A percentile compares a stretch with the other conserved stretches of the same genome.
phyloP scores from a whole-genome alignment of 2,113 vertebrate species.

The Rhizomys pruinosus region DNA sequence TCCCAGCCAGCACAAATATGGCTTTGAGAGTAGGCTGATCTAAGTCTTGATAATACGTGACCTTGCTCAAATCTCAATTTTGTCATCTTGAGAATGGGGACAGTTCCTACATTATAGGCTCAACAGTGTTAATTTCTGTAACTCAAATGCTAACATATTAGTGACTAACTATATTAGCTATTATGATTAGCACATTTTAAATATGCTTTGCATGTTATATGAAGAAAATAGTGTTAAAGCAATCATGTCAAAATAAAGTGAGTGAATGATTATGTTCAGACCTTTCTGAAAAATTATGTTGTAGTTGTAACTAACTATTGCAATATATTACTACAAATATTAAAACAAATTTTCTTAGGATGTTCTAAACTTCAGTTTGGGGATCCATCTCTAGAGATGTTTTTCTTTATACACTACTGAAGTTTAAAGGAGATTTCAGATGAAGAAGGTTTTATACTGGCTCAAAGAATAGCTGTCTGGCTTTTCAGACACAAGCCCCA shows the following conservation, averaged over 20 bases:
- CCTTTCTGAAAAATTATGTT: not conserved
- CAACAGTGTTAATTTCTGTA: not conserved
- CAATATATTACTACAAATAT: constrained; percentile 38
- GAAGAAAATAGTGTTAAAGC: constrained; percentile 6
- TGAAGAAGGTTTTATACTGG: constrained; percentile 58
- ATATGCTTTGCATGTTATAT: not conserved
- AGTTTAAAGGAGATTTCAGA: constrained; percentile 63
- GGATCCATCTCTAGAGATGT: not conserved
- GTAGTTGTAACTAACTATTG: not conserved
- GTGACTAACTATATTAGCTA: not conserved
- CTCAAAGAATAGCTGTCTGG: constrained; percentile 30
- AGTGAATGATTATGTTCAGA: not conserved
- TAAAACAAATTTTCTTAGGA: constrained; percentile 13
- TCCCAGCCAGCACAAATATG: not conserved
- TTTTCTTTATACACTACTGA: constrained; percentile 21
- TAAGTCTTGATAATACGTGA: not conserved
- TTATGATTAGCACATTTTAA: not conserved
- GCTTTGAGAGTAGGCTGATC: not conserved
- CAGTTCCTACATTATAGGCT: not conserved
- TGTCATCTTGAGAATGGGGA: not conserved
- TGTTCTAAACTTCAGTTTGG: constrained; percentile 30
- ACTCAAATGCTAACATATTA: not conserved
- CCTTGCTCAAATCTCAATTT: not conserved
- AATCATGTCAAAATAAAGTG: not conserved
- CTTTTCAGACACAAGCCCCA: constrained; percentile 65